Evolutionary conservation across 2,797 vertebrate species (phyloP), one percentile per base, ranked within the genome.

Genomic region (Pampus argenteus): DNA sequence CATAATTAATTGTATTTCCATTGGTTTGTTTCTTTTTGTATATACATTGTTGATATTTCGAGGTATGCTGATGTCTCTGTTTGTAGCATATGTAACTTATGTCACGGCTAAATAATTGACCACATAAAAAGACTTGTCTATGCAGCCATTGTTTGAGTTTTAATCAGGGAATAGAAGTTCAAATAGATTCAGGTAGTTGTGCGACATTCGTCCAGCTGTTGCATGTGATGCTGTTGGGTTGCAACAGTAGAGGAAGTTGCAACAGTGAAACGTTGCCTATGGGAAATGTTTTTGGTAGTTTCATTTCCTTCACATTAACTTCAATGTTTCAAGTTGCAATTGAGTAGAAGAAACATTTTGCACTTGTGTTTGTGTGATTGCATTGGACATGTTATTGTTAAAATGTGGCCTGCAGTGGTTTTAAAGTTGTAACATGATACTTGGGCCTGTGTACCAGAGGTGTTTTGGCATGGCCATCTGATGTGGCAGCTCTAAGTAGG

Each of bases 241-340:
- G 78, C 28, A 28, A 76, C 85, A 87, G 66, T 52, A 56, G 29
- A 79, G 86, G 88, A 90, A 86, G 73, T 90, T 85, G 78, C 79
- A 76, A 82, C 79, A 89, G 25, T 42, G 71, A 63, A 84, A 59
- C 42, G 5, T 61, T n/a, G 44, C 17, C 9, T 36, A 26, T 83
- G 54, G 29, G 45, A 85, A 74, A 45, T 40, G 38, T 57, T 60
- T 55, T 63, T 75, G 3, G 44, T 84, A 76, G 81, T 92, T 91
- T 92, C 85, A 86, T 85, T 92, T 91, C 87, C 88, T 80, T 63
- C 44, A 65, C 2, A 10, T 68, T 84, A 48, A 65, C 69, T 29
- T 84, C 31, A 26, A 34, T 13, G 0, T 34, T 64, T 17, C 28
- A 22, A 51, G 54, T 61, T 69, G 38, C 51, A 62, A 7, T 51